phyloP scores from a whole-genome alignment of 2,797 vertebrate species.

The Sternotherus odoratus region DNA sequence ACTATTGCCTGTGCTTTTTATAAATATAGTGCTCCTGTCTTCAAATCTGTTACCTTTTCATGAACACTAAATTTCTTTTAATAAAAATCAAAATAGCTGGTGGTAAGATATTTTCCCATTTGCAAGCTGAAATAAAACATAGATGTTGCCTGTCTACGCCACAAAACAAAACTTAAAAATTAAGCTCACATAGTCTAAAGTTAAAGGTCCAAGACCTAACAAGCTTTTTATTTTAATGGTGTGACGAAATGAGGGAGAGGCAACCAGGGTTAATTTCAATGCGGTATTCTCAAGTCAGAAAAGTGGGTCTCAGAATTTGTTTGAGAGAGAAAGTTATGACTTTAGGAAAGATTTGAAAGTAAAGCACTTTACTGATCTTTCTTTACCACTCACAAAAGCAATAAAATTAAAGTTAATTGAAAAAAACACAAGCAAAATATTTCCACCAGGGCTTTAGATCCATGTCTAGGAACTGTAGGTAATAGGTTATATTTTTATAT shows the following conservation, averaged over 20 bases:
- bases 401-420: conserved; percentile 8
- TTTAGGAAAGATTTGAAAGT: conserved; percentile 38
- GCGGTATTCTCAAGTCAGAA: not conserved
- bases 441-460: conserved; percentile 1
- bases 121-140: not conserved
- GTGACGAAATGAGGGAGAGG: not conserved
- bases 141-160: not conserved
- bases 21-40: not conserved
- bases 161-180: not conserved
- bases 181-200: not conserved
- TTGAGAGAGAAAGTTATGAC: conserved; percentile 43
- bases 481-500: not conserved
- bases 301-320: conserved; percentile 32
- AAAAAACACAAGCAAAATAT: not conserved
- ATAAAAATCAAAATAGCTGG: not conserved
- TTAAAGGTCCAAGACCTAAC: not conserved
- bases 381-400: conserved; percentile 17
- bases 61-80: not conserved
- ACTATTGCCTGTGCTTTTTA: not conserved
- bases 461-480: not conserved
- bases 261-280: not conserved
- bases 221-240: not conserved
- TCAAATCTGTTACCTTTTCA: not conserved
- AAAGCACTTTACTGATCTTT: conserved; percentile 15
- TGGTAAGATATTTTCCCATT: not conserved